Conservation (phyloP, 2,797 vertebrate genomes). For the Ctenochaetus hawaiiensis region DNA sequence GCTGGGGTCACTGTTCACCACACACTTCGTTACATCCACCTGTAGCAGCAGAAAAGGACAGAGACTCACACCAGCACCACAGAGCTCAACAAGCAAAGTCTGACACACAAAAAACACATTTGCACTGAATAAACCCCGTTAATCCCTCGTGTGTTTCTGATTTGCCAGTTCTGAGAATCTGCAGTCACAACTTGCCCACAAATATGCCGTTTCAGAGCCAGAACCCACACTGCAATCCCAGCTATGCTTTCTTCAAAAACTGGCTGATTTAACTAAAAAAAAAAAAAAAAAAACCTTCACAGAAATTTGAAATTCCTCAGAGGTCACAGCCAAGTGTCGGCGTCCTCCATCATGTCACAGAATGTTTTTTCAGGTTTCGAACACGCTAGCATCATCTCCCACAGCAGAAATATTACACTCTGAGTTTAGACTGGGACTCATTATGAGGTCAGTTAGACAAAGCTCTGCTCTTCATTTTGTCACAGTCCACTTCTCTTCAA, state of each 20-base stretch:
- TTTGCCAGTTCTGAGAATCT: slow-evolving; percentile 37
- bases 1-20: slow-evolving; percentile 92
- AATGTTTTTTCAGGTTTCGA: slow-evolving; percentile 20
- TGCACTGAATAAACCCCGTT: neutral
- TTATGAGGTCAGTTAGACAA: slow-evolving; percentile 68
- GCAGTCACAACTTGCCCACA: slow-evolving; percentile 26
- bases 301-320: slow-evolving; percentile 46
- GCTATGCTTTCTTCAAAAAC: slow-evolving; percentile 40
- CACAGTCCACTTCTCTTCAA: slow-evolving; percentile 69
- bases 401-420: slow-evolving; percentile 1
- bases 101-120: neutral
- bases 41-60: slow-evolving; percentile 54
- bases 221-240: slow-evolving; percentile 53
- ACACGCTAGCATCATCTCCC: slow-evolving; percentile 24
- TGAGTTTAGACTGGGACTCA: slow-evolving; percentile 4
- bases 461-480: slow-evolving; percentile 45
- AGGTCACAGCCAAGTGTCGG: slow-evolving; percentile 38
- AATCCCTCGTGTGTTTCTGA: slow-evolving; percentile 24
- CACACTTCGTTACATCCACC: slow-evolving; percentile 93
- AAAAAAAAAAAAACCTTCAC: slow-evolving; percentile 11
- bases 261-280: slow-evolving; percentile 11
- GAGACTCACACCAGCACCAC: neutral
- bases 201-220: slow-evolving; percentile 55
- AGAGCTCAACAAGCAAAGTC: neutral
- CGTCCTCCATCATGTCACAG: slow-evolving; percentile 2